Evolutionary conservation across 2,797 vertebrate genomes (phyloP).

Genomic region (Cirrhinus mrigala): DNA sequence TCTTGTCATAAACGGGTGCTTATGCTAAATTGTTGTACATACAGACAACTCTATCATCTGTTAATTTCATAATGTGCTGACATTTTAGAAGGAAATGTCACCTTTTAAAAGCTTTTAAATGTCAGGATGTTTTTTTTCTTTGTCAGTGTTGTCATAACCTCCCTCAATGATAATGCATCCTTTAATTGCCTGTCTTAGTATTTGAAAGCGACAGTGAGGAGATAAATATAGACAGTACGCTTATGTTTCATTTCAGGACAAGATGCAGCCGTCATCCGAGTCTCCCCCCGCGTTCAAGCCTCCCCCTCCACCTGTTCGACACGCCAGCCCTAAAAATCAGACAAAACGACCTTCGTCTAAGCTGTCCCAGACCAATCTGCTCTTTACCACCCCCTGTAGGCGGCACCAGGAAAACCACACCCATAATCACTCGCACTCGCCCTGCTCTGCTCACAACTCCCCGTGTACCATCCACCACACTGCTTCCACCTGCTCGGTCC

Average conservation of each 20-base stretch:
- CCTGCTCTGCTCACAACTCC: slow-evolving; percentile 46
- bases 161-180: slow-evolving; percentile 43
- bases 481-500: slow-evolving; percentile 53
- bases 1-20: background rate
- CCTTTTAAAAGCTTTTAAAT: slow-evolving; percentile 50
- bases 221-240: slow-evolving; percentile 8
- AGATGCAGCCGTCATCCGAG: slow-evolving; percentile 74
- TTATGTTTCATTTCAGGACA: slow-evolving; percentile 78
- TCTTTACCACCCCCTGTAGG: slow-evolving; percentile 76
- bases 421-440: slow-evolving; percentile 28
- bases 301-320: slow-evolving; percentile 63
- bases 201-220: slow-evolving; percentile 6
- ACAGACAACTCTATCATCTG: slow-evolving; percentile 23
- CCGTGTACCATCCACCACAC: slow-evolving; percentile 59
- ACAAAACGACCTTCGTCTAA: slow-evolving; percentile 76
- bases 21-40: slow-evolving; percentile 7
- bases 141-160: slow-evolving; percentile 24
- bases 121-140: slow-evolving; percentile 49
- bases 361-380: slow-evolving; percentile 74
- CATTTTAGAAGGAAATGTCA: slow-evolving; percentile 58
- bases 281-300: slow-evolving; percentile 79
- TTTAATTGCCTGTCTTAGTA: slow-evolving; percentile 19
- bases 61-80: slow-evolving; percentile 55
- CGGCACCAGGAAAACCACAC: slow-evolving; percentile 70
- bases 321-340: slow-evolving; percentile 69